phyloP scores from a whole-genome alignment of 2,888 invertebrate species.

The Tenthredo notha region DNA sequence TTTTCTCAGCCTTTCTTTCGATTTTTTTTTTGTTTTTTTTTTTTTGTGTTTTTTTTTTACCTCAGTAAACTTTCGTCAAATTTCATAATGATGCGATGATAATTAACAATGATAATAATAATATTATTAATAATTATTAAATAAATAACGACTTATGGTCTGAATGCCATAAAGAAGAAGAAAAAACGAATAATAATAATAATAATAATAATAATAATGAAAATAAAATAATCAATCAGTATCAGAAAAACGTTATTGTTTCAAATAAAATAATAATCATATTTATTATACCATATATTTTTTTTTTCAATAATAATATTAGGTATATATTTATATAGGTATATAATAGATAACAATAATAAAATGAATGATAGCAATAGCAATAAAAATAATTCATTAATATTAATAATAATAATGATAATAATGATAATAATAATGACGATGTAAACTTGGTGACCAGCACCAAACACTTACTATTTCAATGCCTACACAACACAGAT shows the following conservation, averaged over 20 bases:
- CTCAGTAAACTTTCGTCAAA: constrained; percentile 40
- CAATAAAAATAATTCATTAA: constrained; percentile 56
- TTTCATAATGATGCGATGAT: constrained; percentile 38
- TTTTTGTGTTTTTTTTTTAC: constrained; percentile 5
- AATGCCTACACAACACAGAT: constrained; percentile 77
- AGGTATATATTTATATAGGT: background rate
- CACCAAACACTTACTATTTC: constrained; percentile 76
- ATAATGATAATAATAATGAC: constrained; percentile 61
- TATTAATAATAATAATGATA: constrained; percentile 67
- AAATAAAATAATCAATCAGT: constrained; percentile 19
- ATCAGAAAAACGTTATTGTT: constrained; percentile 15
- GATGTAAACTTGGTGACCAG: constrained; percentile 75
- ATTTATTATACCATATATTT: background rate
- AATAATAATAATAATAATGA: background rate
- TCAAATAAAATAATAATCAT: constrained; percentile 5
- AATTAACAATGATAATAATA: constrained; percentile 25
- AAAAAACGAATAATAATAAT: background rate
- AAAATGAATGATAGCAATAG: constrained; percentile 66
- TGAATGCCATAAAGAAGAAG: background rate
- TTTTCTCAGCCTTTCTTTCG: background rate
- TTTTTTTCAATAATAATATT: background rate
- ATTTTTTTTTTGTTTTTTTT: constrained; percentile 56
- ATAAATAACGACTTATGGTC: constrained; percentile 34
- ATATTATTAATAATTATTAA: constrained; percentile 17
- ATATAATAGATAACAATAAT: constrained; percentile 23